Evolutionary conservation across 2,888 invertebrate genomes (phyloP).

Genomic region (Dicyrtoma fusca): DNA sequence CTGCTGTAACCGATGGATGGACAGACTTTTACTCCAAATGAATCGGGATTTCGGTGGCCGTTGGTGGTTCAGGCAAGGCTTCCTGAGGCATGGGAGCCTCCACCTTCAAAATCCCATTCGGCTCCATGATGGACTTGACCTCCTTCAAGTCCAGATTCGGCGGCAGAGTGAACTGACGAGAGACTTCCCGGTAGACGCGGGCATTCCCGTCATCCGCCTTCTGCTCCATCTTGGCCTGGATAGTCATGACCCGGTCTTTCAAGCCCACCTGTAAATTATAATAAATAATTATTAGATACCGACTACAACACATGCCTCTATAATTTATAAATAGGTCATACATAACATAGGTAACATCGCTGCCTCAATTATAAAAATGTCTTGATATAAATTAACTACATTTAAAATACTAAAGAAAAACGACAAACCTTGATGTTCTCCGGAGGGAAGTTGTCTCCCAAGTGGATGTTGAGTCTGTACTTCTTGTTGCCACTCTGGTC

Average conservation of each 20-base stretch:
- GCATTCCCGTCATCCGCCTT: constrained; percentile 38
- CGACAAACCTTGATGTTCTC: constrained; percentile 57
- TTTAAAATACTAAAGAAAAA: too few species aligned
- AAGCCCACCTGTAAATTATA: too few species aligned
- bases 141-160: constrained; percentile 53
- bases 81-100: constrained; percentile 52
- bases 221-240: constrained; percentile 37
- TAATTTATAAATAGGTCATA: too few species aligned
- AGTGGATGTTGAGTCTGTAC: constrained; percentile 54
- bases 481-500: constrained; percentile 37
- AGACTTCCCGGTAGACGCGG: constrained; percentile 55
- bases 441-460: constrained; percentile 54
- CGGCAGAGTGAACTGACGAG: constrained; percentile 56
- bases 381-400: too few species aligned
- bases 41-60: constrained; percentile 55
- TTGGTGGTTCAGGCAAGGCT: constrained; percentile 34
- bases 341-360: too few species aligned
- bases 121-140: constrained; percentile 54
- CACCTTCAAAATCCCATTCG: constrained; percentile 56
- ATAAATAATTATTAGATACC: too few species aligned
- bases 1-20: too few species aligned
- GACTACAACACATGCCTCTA: too few species aligned
- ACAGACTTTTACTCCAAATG: constrained; percentile 13
- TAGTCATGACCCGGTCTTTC: constrained; percentile 35
- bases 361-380: too few species aligned